These are phyloP conservation scores for Eupithecia tripunctaria DNA, from an alignment of 2,888 invertebrate species.

Conservation along the genomic window DNA sequence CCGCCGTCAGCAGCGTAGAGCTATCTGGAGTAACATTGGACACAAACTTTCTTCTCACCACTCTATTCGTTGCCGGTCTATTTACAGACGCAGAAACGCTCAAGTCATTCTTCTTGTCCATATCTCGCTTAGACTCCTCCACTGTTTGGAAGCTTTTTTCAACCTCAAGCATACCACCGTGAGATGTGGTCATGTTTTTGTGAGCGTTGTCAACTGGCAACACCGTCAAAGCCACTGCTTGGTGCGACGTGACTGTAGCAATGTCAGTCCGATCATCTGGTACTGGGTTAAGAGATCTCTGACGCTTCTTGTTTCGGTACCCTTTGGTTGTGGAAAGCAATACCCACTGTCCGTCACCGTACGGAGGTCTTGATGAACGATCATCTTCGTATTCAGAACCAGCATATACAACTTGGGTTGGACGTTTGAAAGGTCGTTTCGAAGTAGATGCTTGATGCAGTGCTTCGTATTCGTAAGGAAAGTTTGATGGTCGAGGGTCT, in stretches of 20 bases:
- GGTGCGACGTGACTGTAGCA: constrained; percentile 75
- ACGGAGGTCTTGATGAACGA: constrained; percentile 81
- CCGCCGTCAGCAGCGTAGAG: constrained; percentile 88
- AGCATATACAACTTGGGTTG: constrained; percentile 80
- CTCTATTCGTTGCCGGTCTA: constrained; percentile 64
- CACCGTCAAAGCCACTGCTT: constrained; percentile 88
- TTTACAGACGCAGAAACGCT: constrained; percentile 61
- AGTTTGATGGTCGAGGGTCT: constrained; percentile 78
- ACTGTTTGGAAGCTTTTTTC: constrained; percentile 89
- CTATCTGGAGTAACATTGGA: constrained; percentile 78
- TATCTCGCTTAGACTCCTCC: constrained; percentile 83
- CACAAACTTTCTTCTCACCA: constrained; percentile 66
- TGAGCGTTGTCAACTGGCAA: constrained; percentile 87
- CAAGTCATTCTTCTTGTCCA: constrained; percentile 71
- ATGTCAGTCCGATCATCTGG: constrained; percentile 60
- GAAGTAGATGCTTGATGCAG: constrained; percentile 64
- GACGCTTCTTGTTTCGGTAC: constrained; percentile 84
- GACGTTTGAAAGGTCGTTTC: constrained; percentile 72
- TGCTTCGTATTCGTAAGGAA: constrained; percentile 78
- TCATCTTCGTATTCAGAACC: constrained; percentile 71
- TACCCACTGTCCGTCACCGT: constrained; percentile 91
- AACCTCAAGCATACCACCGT: constrained; percentile 90
- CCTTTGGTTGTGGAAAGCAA: constrained; percentile 91
- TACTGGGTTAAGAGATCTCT: constrained; percentile 67
- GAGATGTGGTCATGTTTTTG: constrained; percentile 87